Conservation (phyloP, 1,140 invertebrate genomes). For the Saccostrea glomerata region DNA sequence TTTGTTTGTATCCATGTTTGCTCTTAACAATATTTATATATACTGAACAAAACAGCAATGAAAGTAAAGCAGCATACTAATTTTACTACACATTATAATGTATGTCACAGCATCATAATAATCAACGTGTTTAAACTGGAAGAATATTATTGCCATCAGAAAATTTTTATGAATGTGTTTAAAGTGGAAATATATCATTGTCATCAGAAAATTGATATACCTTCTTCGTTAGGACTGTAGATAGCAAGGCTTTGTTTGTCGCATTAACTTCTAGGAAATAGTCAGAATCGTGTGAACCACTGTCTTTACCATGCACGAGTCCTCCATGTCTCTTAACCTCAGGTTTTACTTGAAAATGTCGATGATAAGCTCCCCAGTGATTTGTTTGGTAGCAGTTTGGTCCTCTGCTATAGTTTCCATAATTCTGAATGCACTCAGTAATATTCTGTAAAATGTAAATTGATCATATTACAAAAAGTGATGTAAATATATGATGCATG, state of each 20-base stretch:
- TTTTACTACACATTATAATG: background rate
- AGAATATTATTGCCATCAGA: background rate
- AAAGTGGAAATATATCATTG: background rate
- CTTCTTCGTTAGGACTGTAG: conserved; percentile 51
- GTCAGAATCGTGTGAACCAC: conserved; percentile 62
- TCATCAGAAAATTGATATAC: too few species aligned
- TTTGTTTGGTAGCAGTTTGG: conserved; percentile 63
- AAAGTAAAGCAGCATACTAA: too few species aligned
- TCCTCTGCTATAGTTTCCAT: conserved; percentile 17
- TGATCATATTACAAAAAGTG: background rate
- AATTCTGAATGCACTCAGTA: background rate
- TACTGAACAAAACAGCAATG: too few species aligned
- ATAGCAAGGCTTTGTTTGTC: conserved; percentile 57
- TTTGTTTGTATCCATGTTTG: background rate
- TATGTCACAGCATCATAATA: background rate
- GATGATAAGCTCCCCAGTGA: conserved; percentile 60
- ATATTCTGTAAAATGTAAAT: conserved; percentile 4
- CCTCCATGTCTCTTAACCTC: conserved; percentile 52
- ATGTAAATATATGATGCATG: background rate
- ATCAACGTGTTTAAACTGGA: background rate
- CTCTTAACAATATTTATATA: too few species aligned
- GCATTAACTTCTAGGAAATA: conserved; percentile 62
- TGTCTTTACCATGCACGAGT: conserved; percentile 47
- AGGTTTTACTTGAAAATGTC: conserved; percentile 62
- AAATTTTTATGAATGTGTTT: background rate